phyloP scores from a whole-genome alignment of 2,113 vertebrate genomes.

The Morone saxatilis region DNA sequence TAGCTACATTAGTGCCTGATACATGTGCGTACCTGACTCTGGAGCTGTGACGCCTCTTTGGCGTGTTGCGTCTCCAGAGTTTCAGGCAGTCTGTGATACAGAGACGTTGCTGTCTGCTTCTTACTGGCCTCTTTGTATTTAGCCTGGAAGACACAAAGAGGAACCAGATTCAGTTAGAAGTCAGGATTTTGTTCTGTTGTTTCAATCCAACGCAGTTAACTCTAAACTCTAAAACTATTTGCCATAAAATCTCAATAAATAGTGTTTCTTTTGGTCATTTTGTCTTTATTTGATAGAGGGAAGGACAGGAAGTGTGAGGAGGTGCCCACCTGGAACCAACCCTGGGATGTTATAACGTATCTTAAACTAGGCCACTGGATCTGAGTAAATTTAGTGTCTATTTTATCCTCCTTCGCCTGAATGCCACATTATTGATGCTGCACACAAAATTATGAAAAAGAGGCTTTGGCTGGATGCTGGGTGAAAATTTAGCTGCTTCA shows the following conservation, averaged over 20 bases:
- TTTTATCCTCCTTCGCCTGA: not conserved
- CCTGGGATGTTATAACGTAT: no score
- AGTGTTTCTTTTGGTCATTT: no score
- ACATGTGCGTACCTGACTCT: slow-evolving; percentile 82
- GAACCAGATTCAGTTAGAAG: not conserved
- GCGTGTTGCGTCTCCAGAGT: slow-evolving; percentile 74
- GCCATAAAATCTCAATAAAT: no score
- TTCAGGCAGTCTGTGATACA: slow-evolving; percentile 69
- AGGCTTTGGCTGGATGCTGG: not conserved
- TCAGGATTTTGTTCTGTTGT: no score
- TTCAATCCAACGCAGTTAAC: no score
- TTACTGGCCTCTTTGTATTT: slow-evolving; percentile 71
- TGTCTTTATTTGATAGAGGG: no score
- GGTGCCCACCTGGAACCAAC: no score
- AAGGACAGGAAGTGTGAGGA: no score
- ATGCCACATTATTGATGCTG: not conserved
- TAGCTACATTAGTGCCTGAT: no score
- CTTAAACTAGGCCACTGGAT: no score
- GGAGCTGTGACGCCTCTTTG: slow-evolving; percentile 66
- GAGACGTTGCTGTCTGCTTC: slow-evolving; percentile 21
- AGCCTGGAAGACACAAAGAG: slow-evolving; percentile 39
- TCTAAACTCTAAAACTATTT: no score
- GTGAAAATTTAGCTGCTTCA: not conserved
- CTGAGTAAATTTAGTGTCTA: no score
- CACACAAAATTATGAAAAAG: not conserved